Evolutionary conservation across 2,797 vertebrate species (phyloP), one percentile per base, ranked within the genome.

Genomic region (Cuculus canorus): DNA sequence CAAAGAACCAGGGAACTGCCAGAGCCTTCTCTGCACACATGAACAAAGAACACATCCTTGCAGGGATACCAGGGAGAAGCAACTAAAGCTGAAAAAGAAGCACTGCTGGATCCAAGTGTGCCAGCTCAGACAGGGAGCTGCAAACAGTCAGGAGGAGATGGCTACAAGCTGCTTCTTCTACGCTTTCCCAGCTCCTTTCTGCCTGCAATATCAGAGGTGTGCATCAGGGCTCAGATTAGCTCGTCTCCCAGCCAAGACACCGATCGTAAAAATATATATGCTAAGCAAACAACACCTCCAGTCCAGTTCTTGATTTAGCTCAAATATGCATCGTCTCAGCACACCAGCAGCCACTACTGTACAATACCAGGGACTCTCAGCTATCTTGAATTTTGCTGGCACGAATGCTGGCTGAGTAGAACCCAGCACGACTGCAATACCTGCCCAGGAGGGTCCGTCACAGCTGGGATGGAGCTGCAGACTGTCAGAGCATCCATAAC

Each of bases 331-430:
- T 25, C 47, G 57, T 3, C 23, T n/a, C 61, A 4, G 43, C 52
- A 60, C 61, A 4, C 43, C 52, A 60, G 24, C 50, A 79, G 56
- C 21, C 45, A 5, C 8, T 11, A 10, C 47, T 50, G 35, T 27
- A 13, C 45, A 2, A 24, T 0, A 9, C 13, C 9, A 1, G 33
- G 17, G 17, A 27, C 50, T 8, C 9, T 4, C 47, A 79, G 50
- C 59, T 17, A 19, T 3, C 73, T 57, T 3, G 0, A 7, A 10
- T 47, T 69, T 6, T 32, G 24, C 57, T 47, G 50, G 69, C 14
- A 2, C 0, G 7, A 59, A 5, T 3, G 13, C 32, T 59, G 22
- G 33, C 28, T 63, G 24, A n/a, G 90, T 78, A 78, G 48, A 14
- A 6, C 35, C 50, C 7, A 23, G 48, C 37, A 17, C 0, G 1